A percentile compares a stretch with the other conserved stretches of the same genome.
Evolutionary conservation across 2,888 invertebrate species (phyloP).

Genomic region (Drosophila anomelani): DNA sequence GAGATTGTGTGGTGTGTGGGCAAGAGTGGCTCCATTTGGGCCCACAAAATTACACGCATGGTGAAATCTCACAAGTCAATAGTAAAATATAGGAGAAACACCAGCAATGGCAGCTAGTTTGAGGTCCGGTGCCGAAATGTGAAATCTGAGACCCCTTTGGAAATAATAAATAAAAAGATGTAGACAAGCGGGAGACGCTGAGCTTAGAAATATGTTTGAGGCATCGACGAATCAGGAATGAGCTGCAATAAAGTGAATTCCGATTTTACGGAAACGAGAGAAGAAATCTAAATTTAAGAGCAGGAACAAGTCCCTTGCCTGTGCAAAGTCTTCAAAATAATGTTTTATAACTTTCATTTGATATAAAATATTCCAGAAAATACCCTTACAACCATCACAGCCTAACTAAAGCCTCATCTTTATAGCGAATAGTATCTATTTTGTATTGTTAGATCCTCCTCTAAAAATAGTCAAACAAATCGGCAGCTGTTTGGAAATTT

Average conservation of each 20-base stretch:
- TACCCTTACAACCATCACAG: not conserved
- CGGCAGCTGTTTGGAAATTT: constrained; percentile 69
- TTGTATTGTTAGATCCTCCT: constrained; percentile 18
- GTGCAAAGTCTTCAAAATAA: not conserved
- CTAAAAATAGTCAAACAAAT: constrained; percentile 69
- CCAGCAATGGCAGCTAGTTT: constrained; percentile 49
- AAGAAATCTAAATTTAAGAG: not conserved
- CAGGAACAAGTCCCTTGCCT: not conserved
- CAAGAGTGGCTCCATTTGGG: not conserved
- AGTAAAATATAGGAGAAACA: constrained; percentile 54
- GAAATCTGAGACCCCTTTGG: constrained; percentile 71
- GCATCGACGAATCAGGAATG: constrained; percentile 23
- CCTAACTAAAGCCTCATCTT: not conserved
- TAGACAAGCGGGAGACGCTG: constrained; percentile 33
- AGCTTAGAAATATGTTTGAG: not conserved
- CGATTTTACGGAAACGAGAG: not conserved
- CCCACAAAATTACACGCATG: constrained; percentile 74
- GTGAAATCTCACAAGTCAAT: constrained; percentile 79
- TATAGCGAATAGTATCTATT: not conserved
- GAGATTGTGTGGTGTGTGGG: not conserved
- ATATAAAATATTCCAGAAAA: not conserved
- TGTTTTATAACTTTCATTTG: not conserved
- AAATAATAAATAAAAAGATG: constrained; percentile 11
- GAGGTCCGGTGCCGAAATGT: constrained; percentile 64
- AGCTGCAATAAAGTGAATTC: not conserved